Conservation (phyloP, 2,888 invertebrate species). For the Ecdyonurus torrentis region DNA sequence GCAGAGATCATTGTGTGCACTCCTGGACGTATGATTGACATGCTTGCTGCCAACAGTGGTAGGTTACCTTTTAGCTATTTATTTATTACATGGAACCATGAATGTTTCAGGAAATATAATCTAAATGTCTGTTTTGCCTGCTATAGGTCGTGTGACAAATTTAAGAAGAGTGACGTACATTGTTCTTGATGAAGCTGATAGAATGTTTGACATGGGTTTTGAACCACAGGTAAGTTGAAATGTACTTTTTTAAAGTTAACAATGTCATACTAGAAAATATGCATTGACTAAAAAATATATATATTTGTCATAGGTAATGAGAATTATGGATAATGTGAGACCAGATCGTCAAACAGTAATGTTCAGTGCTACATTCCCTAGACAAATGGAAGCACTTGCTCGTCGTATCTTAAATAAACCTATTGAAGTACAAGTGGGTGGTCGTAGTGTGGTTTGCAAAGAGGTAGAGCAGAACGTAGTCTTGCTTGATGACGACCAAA, state of each 20-base stretch:
- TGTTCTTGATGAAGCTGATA: constrained; percentile 95
- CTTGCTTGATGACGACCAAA: constrained; percentile 88
- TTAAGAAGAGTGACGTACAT: constrained; percentile 91
- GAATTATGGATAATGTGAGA: constrained; percentile 91
- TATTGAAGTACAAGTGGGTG: constrained; percentile 94
- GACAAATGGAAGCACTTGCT: constrained; percentile 98
- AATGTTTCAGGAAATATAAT: not conserved
- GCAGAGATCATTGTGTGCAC: constrained; percentile 98
- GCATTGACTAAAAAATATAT: not conserved
- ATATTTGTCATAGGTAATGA: constrained; percentile 52
- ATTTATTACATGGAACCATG: not conserved
- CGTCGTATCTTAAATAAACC: constrained; percentile 84
- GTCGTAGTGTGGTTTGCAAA: constrained; percentile 90
- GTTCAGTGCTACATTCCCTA: constrained; percentile 97
- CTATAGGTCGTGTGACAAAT: constrained; percentile 72
- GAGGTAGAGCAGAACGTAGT: constrained; percentile 94
- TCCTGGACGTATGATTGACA: constrained; percentile 99
- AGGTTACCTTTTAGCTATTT: constrained; percentile 10
- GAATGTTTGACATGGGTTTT: constrained; percentile 99
- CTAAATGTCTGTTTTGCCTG: constrained; percentile 2
- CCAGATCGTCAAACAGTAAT: constrained; percentile 97
- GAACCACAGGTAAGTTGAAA: constrained; percentile 61
- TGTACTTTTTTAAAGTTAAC: not conserved
- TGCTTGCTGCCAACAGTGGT: constrained; percentile 96
- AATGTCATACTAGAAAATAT: not conserved